A percentile compares a stretch with the other conserved stretches of the same genome.
phyloP scores from a whole-genome alignment of 2,797 vertebrate species.

The Alfaro cultratus region DNA sequence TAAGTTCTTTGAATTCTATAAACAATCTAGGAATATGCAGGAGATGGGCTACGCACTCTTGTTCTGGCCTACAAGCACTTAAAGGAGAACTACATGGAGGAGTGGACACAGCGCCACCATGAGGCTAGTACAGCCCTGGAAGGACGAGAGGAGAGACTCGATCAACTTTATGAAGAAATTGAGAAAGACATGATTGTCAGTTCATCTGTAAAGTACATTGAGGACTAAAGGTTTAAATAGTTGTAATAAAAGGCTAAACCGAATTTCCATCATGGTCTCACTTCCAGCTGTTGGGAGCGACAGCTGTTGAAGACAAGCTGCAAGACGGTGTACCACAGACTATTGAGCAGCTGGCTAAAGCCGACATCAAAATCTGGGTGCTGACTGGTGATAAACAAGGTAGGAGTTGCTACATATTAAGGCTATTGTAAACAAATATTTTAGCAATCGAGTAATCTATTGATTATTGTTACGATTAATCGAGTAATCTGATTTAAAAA shows the following conservation, averaged over 20 bases:
- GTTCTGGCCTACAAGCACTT: slow-evolving; percentile 90
- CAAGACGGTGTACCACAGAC: slow-evolving; percentile 93
- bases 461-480: no score
- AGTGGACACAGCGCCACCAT: slow-evolving; percentile 85
- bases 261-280: not conserved
- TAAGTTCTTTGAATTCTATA: not conserved
- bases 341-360: slow-evolving; percentile 87
- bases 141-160: slow-evolving; percentile 83
- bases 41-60: slow-evolving; percentile 91
- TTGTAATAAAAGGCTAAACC: not conserved
- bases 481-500: no score
- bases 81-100: slow-evolving; percentile 78
- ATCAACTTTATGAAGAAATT: slow-evolving; percentile 89
- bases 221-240: not conserved
- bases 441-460: no score
- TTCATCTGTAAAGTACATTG: not conserved
- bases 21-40: slow-evolving; percentile 87
- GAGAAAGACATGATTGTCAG: slow-evolving; percentile 78
- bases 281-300: slow-evolving; percentile 88
- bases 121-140: slow-evolving; percentile 85
- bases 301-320: slow-evolving; percentile 95
- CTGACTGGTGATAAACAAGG: slow-evolving; percentile 97
- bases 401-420: slow-evolving; percentile 43
- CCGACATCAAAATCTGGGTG: slow-evolving; percentile 94
- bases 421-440: no score